A percentile compares a stretch with the other conserved stretches of the same genome.
phyloP scores from a whole-genome alignment of 2,797 vertebrate species.

The Emydoidea blandingii region DNA sequence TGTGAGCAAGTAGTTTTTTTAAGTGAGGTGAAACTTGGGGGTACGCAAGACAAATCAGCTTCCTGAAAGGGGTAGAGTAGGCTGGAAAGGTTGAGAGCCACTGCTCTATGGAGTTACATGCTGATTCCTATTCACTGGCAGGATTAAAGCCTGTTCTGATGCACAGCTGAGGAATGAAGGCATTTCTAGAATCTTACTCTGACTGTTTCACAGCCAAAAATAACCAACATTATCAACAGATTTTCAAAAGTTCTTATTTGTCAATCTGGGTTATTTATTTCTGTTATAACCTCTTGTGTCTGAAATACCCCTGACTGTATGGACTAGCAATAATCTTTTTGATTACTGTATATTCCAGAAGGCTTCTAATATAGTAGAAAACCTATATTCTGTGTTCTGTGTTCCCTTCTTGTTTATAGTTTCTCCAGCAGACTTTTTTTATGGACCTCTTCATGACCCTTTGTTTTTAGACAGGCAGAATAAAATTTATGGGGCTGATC shows the following conservation, averaged over 20 bases:
- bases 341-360: constrained; percentile 7
- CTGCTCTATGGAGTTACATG: background rate
- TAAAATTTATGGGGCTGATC: background rate
- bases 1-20: no score
- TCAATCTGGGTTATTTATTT: constrained; percentile 52
- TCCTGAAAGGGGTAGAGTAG: no score
- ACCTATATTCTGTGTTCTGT: background rate
- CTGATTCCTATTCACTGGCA: background rate
- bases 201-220: constrained; percentile 41
- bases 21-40: no score
- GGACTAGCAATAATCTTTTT: constrained; percentile 7
- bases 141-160: background rate
- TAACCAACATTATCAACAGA: constrained; percentile 22
- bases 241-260: constrained; percentile 48
- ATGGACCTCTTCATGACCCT: background rate
- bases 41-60: no score
- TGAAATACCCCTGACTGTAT: background rate
- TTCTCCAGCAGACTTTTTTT: constrained; percentile 8
- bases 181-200: constrained; percentile 50
- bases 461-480: background rate
- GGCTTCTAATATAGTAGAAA: background rate
- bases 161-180: background rate
- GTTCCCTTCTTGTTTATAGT: background rate
- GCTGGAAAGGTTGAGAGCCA: no score
- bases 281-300: constrained; percentile 24